Conservation (phyloP, 2,888 invertebrate species). For the Dryococelus australis region DNA sequence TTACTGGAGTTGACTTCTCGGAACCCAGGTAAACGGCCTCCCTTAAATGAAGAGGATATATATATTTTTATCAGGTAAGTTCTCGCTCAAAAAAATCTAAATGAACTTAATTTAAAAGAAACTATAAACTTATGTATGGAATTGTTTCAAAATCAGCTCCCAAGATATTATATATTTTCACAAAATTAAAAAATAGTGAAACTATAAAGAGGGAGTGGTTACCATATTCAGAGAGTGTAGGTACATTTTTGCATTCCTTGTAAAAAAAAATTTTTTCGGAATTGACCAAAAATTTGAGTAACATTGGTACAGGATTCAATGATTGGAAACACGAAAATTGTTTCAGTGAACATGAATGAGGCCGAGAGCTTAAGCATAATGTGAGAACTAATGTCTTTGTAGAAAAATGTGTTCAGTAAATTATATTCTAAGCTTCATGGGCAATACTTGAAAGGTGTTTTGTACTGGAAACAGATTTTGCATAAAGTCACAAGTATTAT, state of each 20-base stretch:
- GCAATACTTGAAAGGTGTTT: not conserved
- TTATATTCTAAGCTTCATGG: not conserved
- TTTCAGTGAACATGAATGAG: not conserved
- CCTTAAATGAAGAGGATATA: not conserved
- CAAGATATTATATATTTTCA: not conserved
- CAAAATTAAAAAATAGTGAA: constrained; percentile 4
- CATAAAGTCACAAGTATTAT: not conserved
- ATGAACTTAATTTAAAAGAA: not conserved
- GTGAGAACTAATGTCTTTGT: not conserved
- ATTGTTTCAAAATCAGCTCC: not conserved
- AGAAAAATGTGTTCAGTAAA: not conserved
- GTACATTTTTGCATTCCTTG: constrained; percentile 19
- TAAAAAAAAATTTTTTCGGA: not conserved
- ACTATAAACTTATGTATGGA: constrained; percentile 1
- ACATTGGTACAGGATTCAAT: not conserved
- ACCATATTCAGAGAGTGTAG: not conserved
- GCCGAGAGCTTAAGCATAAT: not conserved
- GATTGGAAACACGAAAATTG: not conserved
- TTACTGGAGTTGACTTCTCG: too few relatives aligned
- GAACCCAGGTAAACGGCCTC: not conserved
- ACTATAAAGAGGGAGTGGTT: constrained; percentile 3
- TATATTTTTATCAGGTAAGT: not conserved
- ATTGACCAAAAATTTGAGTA: not conserved
- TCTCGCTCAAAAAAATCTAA: not conserved
- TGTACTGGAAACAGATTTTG: not conserved